Evolutionary conservation across 2,797 vertebrate species (phyloP), one percentile per base, ranked within the genome.

Genomic region (Tangara arthus): DNA sequence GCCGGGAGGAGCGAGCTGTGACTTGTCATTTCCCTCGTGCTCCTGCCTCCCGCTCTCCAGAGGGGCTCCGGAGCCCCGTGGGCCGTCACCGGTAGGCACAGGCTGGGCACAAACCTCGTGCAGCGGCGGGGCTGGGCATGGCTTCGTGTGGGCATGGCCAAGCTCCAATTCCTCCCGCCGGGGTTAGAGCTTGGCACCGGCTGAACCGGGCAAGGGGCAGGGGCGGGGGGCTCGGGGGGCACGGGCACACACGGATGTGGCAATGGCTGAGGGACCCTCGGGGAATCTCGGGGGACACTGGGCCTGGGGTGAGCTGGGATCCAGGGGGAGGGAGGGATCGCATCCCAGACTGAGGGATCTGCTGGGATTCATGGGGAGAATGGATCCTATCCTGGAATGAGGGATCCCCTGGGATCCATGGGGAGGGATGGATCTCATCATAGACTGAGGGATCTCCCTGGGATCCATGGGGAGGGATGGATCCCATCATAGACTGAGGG

Each of bases 141-240:
- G 89, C 91, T 91, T 76, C 0, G 8, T 0, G 8, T 0, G 35
- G 65, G 56, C 9, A 8, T 7, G 2, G 4, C 19, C 16, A 3
- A 11, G 9, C 73, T 63, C 73, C 2, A 2, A 5, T 30, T 37
- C 35, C 69, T 37, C 0, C 27, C 7, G 3, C n/a, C 0, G 14
- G 82, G 32, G 15, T 53, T 23, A 7, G 80, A 21, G 56, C 15
- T 13, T 61, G 20, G 77, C 32, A 11, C 3, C 26, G 28, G 41
- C 56, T 5, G 47, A 9, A 64, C 39, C 20, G 34, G 72, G 47
- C 8, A 1, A 0, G 71, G 35, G 82, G 44, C 10, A 2, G 21
- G 53, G 11, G 15, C 15, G 7, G 53, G 50, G 53, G 53, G 53
- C 32, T 2, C 17, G 23, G 22, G 22, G 61, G 12, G 17, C 39